phyloP scores from a whole-genome alignment of 1,140 invertebrate genomes.

The Trialeurodes vaporariorum region DNA sequence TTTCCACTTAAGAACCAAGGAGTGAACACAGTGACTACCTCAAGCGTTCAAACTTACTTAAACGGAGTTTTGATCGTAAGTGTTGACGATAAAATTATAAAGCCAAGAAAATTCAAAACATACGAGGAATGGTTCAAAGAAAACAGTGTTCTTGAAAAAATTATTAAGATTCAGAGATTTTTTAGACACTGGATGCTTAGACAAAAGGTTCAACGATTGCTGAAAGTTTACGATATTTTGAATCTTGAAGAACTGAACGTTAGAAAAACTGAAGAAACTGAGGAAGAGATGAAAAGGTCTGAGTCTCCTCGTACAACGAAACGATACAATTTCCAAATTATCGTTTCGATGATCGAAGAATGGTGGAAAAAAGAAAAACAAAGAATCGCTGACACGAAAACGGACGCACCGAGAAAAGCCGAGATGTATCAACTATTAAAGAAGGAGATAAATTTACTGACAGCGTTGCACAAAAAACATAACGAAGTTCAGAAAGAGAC shows the following conservation, averaged over 20 bases:
- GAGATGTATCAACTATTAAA: slow-evolving; percentile 47
- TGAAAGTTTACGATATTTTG: slow-evolving; percentile 10
- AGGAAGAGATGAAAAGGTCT: background rate
- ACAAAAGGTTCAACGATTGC: background rate
- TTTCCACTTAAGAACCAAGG: slow-evolving; percentile 8
- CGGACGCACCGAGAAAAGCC: slow-evolving; percentile 44
- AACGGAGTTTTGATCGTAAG: slow-evolving; percentile 9
- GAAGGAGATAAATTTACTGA: slow-evolving; percentile 48
- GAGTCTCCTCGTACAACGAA: slow-evolving; percentile 32
- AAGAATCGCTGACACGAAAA: slow-evolving; percentile 41
- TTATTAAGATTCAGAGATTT: slow-evolving; percentile 14
- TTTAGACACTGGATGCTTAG: background rate
- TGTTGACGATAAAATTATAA: slow-evolving; percentile 12
- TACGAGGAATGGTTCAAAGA: slow-evolving; percentile 14
- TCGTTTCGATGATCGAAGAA: slow-evolving; percentile 47
- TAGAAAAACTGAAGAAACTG: background rate
- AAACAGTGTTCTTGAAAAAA: slow-evolving; percentile 12
- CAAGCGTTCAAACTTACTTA: slow-evolving; percentile 11
- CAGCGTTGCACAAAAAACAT: slow-evolving; percentile 45
- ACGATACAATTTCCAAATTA: slow-evolving; percentile 47
- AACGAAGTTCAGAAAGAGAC: slow-evolving; percentile 41
- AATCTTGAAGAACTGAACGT: background rate
- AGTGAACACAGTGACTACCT: slow-evolving; percentile 8
- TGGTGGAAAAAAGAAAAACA: slow-evolving; percentile 48
- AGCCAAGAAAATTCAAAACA: slow-evolving; percentile 10